Conservation (phyloP, 2,797 vertebrate genomes). For the Mastacembelus armatus region DNA sequence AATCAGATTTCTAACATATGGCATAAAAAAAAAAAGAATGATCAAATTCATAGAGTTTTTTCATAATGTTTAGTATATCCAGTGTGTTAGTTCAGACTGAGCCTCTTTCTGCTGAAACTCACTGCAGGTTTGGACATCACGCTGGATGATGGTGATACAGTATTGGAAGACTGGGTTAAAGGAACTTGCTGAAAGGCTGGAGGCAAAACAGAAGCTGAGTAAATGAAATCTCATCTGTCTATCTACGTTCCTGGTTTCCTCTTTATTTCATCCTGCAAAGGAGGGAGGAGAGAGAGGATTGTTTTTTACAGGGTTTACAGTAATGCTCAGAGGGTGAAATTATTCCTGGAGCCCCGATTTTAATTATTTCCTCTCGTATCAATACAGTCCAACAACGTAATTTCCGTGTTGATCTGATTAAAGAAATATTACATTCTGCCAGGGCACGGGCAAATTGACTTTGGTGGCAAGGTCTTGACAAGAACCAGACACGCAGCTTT, state of each 20-base stretch:
- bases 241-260: slow-evolving; percentile 77
- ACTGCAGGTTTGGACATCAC: neutral
- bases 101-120: slow-evolving; percentile 11
- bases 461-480: slow-evolving; percentile 89
- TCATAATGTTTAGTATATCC: neutral
- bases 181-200: slow-evolving; percentile 77
- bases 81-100: neutral
- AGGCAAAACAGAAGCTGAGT: slow-evolving; percentile 74
- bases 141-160: slow-evolving; percentile 33
- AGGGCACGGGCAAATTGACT: slow-evolving; percentile 87
- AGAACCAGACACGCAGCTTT: slow-evolving; percentile 85
- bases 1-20: neutral
- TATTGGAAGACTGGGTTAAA: slow-evolving; percentile 31
- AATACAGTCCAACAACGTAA: slow-evolving; percentile 83
- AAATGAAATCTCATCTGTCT: slow-evolving; percentile 80
- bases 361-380: slow-evolving; percentile 87
- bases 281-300: slow-evolving; percentile 55
- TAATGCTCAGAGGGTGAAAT: slow-evolving; percentile 85
- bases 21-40: too few relatives aligned
- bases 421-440: slow-evolving; percentile 85
- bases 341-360: slow-evolving; percentile 83
- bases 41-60: slow-evolving; percentile 4
- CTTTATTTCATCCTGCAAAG: slow-evolving; percentile 78
- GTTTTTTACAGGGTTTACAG: slow-evolving; percentile 83
- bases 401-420: slow-evolving; percentile 88